phyloP scores from a whole-genome alignment of 2,888 invertebrate species.

The Mystacides longicornis region DNA sequence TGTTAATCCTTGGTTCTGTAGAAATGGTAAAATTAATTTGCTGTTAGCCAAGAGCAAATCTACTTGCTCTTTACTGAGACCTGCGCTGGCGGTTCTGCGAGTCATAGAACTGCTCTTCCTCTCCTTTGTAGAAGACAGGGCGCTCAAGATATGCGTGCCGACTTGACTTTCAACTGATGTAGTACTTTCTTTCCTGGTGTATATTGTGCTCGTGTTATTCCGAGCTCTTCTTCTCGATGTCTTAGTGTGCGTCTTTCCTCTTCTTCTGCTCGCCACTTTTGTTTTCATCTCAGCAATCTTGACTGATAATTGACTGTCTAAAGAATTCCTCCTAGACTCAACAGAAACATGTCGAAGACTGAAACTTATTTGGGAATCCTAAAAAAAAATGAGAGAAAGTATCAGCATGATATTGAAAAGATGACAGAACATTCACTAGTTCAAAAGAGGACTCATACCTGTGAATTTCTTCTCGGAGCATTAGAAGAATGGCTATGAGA shows the following conservation, averaged over 20 bases:
- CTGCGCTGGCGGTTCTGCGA: conserved; percentile 33
- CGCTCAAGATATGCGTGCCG: conserved; percentile 58
- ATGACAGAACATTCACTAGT: not conserved
- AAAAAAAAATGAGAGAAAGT: conserved; percentile 10
- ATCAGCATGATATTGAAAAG: not conserved
- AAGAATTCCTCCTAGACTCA: conserved; percentile 78
- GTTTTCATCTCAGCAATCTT: conserved; percentile 80
- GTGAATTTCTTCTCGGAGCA: conserved; percentile 54
- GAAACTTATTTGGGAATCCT: conserved; percentile 66
- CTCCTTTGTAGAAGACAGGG: conserved; percentile 28
- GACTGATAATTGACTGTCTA: conserved; percentile 80
- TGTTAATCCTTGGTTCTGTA: conserved; percentile 38
- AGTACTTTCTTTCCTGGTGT: conserved; percentile 56
- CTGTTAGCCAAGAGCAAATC: conserved; percentile 34
- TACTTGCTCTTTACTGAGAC: conserved; percentile 27
- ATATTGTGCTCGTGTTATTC: conserved; percentile 34
- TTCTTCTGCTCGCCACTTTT: conserved; percentile 53
- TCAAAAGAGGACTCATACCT: conserved; percentile 14
- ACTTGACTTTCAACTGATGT: conserved; percentile 77
- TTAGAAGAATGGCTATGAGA: conserved; percentile 49
- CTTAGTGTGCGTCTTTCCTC: conserved; percentile 40
- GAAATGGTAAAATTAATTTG: conserved; percentile 36
- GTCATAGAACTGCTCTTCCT: conserved; percentile 24
- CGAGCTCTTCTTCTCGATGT: conserved; percentile 37
- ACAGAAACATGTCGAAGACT: conserved; percentile 76